These are phyloP conservation scores for Horisme vitalbata DNA, from an alignment of 2,888 invertebrate species.

Conservation along the genomic window DNA sequence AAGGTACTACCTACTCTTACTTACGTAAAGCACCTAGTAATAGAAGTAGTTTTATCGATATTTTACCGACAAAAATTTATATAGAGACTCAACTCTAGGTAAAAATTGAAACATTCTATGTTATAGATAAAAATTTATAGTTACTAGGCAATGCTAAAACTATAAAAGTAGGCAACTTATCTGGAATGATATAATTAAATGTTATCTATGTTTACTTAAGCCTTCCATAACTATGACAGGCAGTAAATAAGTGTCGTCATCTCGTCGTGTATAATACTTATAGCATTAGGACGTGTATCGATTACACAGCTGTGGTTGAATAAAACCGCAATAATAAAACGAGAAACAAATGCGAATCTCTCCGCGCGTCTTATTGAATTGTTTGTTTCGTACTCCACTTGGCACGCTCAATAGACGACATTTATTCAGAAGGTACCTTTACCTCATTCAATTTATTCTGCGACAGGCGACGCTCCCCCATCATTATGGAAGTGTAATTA, in stretches of 20 bases:
- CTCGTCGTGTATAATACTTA: slow-evolving; percentile 6
- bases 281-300: slow-evolving; percentile 3
- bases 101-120: too few relatives aligned
- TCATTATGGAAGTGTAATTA: slow-evolving; percentile 32
- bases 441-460: slow-evolving; percentile 37
- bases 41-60: too few relatives aligned
- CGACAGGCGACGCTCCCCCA: slow-evolving; percentile 32
- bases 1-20: neutral
- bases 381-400: slow-evolving; percentile 42
- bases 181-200: slow-evolving; percentile 17
- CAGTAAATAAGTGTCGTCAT: slow-evolving; percentile 23
- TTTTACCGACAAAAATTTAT: too few relatives aligned
- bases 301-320: slow-evolving; percentile 18
- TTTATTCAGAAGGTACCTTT: slow-evolving; percentile 34
- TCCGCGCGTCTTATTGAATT: slow-evolving; percentile 37
- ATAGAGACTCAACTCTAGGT: too few relatives aligned
- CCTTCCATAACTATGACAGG: slow-evolving; percentile 4
- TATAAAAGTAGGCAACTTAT: slow-evolving; percentile 14
- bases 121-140: too few relatives aligned
- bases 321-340: slow-evolving; percentile 38
- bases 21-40: neutral
- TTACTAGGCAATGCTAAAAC: slow-evolving; percentile 28
- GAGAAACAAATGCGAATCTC: slow-evolving; percentile 37
- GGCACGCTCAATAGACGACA: slow-evolving; percentile 39
- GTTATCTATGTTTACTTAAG: slow-evolving; percentile 14